Base-by-base conservation (phyloP, 2,113 vertebrate genomes). In the Pipra filicauda region DNA sequence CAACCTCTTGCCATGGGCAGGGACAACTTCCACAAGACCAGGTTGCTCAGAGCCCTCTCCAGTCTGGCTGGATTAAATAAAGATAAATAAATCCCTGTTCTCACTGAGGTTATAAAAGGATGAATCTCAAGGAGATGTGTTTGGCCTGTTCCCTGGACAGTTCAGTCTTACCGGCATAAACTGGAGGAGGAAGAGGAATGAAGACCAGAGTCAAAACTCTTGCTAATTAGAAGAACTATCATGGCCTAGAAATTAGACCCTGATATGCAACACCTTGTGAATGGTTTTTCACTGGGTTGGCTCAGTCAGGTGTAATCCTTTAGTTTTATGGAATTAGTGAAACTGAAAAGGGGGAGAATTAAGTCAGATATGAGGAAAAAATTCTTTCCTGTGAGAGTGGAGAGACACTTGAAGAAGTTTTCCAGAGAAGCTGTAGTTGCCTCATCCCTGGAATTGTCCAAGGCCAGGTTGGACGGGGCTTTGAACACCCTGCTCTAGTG, bases 281-380 rank as follows among this genome's bases (percentile, higher is more conserved):
- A 27, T 2, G 1, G 0, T 8, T 15, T 72, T 89, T 61, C 17
- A 31, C 37, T 22, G n/a, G 39, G 14, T 39, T 66, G 46, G 2
- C 9, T 93, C 41, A 28, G 27, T n/a, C 18, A n/a, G 61, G 19
- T 6, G 3, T 69, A 46, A 54, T 13, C 5, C 11, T 75, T 94
- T 21, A 55, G 3, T 17, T 5, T 58, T 19, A 16, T 11, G 8
- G 69, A 77, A 89, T 35, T 11, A 11, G 41, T 23, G 35, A 8
- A 2, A 33, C 5, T 23, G 22, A 49, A 77, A 64, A 15, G 49
- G 0, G 15, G 15, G 4, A 64, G 31, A 64, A 49, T 43, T 43
- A 49, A 49, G 9, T 49, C 4, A 20, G 18, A 14, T 57, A 37
- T 33, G 6, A 49, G 31, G 35, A 23, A 65, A 62, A 83, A 55